Conservation (phyloP, 2,113 vertebrate species). For the Prunella himalayana region DNA sequence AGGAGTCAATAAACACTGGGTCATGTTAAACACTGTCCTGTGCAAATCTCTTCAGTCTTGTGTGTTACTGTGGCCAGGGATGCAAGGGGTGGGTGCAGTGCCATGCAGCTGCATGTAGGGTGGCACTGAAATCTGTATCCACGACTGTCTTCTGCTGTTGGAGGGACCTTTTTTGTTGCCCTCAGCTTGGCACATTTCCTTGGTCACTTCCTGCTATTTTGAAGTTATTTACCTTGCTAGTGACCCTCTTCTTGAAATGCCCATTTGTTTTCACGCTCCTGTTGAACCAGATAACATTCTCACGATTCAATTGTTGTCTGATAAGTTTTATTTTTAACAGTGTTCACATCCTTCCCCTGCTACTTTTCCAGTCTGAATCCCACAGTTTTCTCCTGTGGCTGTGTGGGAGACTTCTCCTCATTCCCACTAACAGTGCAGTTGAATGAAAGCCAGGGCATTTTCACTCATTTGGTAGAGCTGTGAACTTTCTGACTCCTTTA, state of each 20-base stretch:
- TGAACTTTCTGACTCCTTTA: neutral
- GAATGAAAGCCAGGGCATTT: neutral
- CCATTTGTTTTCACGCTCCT: slow-evolving; percentile 48
- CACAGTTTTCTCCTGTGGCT: neutral
- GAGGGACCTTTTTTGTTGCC: neutral
- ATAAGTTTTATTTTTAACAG: slow-evolving; percentile 72
- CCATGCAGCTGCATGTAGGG: neutral
- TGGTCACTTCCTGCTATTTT: slow-evolving; percentile 66
- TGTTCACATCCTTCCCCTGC: slow-evolving; percentile 23
- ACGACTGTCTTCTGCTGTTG: neutral
- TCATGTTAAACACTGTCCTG: slow-evolving; percentile 28
- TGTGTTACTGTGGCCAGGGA: neutral
- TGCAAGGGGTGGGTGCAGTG: neutral
- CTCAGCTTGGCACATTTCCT: neutral
- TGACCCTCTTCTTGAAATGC: slow-evolving; percentile 50
- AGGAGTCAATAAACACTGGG: slow-evolving; percentile 59
- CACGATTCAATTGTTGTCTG: slow-evolving; percentile 54
- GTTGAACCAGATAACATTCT: slow-evolving; percentile 69
- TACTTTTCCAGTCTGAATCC: neutral
- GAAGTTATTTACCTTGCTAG: slow-evolving; percentile 63
- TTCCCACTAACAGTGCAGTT: neutral
- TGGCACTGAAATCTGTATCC: neutral
- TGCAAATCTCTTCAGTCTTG: neutral
- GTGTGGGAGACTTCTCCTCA: neutral
- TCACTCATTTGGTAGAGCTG: neutral